Conservation (phyloP, 2,888 invertebrate species). For the Zygothrica quintamaculata region DNA sequence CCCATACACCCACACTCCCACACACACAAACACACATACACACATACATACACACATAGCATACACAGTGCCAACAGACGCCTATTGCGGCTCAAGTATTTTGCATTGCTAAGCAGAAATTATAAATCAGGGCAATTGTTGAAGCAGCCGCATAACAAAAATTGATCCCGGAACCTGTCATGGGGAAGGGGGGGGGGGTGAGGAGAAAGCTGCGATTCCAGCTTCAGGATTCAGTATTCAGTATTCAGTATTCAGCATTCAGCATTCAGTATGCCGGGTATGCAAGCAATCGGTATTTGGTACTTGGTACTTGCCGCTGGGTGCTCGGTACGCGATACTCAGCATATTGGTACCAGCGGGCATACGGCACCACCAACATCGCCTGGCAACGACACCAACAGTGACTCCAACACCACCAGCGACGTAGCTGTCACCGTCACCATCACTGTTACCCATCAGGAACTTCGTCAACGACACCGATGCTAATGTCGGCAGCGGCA, state of each 20-base stretch:
- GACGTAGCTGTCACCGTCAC: background rate
- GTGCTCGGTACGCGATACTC: too few species aligned
- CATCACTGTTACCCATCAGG: too few species aligned
- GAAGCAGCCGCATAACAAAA: slow-evolving; percentile 79
- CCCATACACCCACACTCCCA: background rate
- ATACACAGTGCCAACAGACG: slow-evolving; percentile 16
- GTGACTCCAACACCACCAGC: slow-evolving; percentile 7
- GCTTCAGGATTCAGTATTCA: too few species aligned
- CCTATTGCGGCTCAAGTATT: slow-evolving; percentile 78
- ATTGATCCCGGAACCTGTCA: slow-evolving; percentile 45
- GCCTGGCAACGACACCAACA: slow-evolving; percentile 8
- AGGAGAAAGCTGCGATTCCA: slow-evolving; percentile 28
- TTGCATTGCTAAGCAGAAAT: slow-evolving; percentile 82
- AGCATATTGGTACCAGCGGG: too few species aligned
- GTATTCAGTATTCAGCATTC: too few species aligned
- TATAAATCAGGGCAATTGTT: slow-evolving; percentile 82
- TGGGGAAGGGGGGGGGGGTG: too few species aligned
- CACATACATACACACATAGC: too few species aligned
- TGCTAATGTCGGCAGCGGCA: slow-evolving; percentile 26
- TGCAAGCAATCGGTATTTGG: too few species aligned
- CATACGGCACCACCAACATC: too few species aligned
- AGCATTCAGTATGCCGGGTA: slow-evolving; percentile 31
- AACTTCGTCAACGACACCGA: slow-evolving; percentile 5
- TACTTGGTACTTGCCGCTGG: too few species aligned
- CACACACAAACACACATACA: background rate